These are phyloP conservation scores for Pandemis heparana DNA, from an alignment of 2,888 invertebrate species.

Conservation along the genomic window DNA sequence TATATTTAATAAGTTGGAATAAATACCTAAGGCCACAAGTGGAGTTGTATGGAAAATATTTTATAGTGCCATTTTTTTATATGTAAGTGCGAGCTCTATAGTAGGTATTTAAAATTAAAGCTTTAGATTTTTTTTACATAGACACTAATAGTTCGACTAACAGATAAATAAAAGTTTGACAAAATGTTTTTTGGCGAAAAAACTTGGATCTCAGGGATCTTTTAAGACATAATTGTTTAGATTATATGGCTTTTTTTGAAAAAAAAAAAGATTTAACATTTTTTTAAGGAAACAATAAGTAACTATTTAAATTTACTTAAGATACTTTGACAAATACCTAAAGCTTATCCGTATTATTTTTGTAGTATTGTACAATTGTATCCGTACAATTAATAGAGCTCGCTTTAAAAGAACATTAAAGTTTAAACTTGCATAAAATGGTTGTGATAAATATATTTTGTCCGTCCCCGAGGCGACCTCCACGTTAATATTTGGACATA, in stretches of 20 bases:
- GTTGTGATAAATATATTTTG: slow-evolving; percentile 18
- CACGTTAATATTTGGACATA: neutral
- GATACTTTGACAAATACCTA: neutral
- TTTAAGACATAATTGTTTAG: no score
- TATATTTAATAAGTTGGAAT: slow-evolving; percentile 49
- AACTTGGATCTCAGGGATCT: no score
- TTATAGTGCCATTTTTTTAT: slow-evolving; percentile 18
- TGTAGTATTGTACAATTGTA: neutral
- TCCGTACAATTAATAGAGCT: neutral
- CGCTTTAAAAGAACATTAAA: neutral
- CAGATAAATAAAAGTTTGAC: no score
- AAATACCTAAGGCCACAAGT: slow-evolving; percentile 49
- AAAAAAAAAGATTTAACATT: no score
- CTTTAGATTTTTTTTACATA: neutral
- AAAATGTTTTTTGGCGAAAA: no score
- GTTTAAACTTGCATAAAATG: slow-evolving; percentile 11
- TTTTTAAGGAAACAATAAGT: no score
- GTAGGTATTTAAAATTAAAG: neutral
- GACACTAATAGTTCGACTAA: no score
- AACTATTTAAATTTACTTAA: neutral
- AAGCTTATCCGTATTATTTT: neutral
- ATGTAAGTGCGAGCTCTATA: slow-evolving; percentile 3
- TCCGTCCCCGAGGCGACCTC: slow-evolving; percentile 15
- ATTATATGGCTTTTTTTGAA: no score
- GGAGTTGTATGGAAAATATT: slow-evolving; percentile 1